Base-by-base conservation (phyloP, 2,888 invertebrate genomes). In the Taphrorychus bicolor region DNA sequence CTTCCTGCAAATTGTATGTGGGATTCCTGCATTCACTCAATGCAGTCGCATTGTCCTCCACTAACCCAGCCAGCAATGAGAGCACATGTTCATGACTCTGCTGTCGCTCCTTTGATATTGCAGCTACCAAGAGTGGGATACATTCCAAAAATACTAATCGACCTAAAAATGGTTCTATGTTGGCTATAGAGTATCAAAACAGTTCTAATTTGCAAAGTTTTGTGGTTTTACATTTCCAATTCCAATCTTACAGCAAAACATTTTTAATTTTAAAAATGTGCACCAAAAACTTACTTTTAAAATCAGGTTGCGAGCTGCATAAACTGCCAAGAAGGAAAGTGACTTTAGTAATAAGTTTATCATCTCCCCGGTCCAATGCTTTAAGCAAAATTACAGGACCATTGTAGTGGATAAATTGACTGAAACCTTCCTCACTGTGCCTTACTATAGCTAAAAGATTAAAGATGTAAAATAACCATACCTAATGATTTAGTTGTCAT, bases 251-350 rank as follows among this genome's bases (percentile, higher is more conserved):
- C n/a, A n/a, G n/a, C n/a, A n/a, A n/a, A n/a, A n/a, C n/a, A n/a
- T n/a, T n/a, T n/a, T n/a, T n/a, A n/a, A n/a, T n/a, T 62, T 14
- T 14, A 4, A n/a, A 18, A 3, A 56, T n/a, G 23, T 4, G n/a
- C 0, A 54, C n/a, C n/a, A n/a, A n/a, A 17, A 21, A 56, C 62
- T 71, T 76, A 87, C 91, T 88, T 85, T 85, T 87, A 19, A 89
- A 84, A 3, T 83, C 81, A 0, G 81, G 77, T 61, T 85, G 81
- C 71, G 86, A 82, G 2, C 80, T 75, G 73, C 88, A 88, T 9
- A 94, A 80, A 16, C 88, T 83, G 0, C 85, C 82, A 49, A 93
- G 80, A 58, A 95, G 83, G 81, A 94, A 94, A 7, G 91, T 87
- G 0, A 90, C 86, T 82, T 93, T 94, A 1, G 88, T 87, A 73